These are phyloP conservation scores for Amiota minor DNA, from an alignment of 2,888 invertebrate species.

Conservation along the genomic window DNA sequence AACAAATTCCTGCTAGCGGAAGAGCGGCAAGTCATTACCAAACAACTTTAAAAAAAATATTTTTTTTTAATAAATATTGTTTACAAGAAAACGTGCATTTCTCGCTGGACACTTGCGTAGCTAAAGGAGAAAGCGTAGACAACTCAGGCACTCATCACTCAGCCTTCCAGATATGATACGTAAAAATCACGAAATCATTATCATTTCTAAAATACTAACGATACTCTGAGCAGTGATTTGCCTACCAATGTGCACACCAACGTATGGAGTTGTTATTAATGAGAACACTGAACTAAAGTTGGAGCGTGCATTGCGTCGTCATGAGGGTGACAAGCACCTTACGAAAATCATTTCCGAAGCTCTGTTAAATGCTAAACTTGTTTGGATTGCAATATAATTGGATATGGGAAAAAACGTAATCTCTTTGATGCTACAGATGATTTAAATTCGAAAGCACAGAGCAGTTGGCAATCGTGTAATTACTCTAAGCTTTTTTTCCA, in stretches of 20 bases:
- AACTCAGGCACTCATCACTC: conserved; percentile 60
- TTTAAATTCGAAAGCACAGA: conserved; percentile 52
- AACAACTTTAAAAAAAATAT: no score
- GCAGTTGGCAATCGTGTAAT: conserved; percentile 53
- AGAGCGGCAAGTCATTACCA: no score
- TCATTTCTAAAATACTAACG: conserved; percentile 57
- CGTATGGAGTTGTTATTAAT: conserved; percentile 67
- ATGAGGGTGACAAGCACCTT: conserved; percentile 61
- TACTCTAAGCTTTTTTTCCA: no score
- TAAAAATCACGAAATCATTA: conserved; percentile 65
- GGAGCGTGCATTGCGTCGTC: conserved; percentile 62
- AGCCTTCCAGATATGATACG: conserved; percentile 64
- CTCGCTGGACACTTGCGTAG: conserved; percentile 57
- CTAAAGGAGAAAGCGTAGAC: conserved; percentile 65
- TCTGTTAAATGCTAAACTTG: conserved; percentile 68
- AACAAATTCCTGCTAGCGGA: no score
- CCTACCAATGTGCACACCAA: conserved; percentile 65
- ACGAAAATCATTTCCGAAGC: conserved; percentile 67
- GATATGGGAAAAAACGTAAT: conserved; percentile 70
- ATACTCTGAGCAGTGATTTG: conserved; percentile 59
- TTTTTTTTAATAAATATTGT: no score
- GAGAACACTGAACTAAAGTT: conserved; percentile 71
- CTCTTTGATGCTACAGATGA: conserved; percentile 60
- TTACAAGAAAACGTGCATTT: conserved; percentile 49
- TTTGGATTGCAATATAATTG: conserved; percentile 72